Percentiles rank a stretch among this genome's conserved stretches.
These are phyloP conservation scores for Bothrops jararaca DNA, from an alignment of 2,113 vertebrate genomes.

Conservation along the genomic window DNA sequence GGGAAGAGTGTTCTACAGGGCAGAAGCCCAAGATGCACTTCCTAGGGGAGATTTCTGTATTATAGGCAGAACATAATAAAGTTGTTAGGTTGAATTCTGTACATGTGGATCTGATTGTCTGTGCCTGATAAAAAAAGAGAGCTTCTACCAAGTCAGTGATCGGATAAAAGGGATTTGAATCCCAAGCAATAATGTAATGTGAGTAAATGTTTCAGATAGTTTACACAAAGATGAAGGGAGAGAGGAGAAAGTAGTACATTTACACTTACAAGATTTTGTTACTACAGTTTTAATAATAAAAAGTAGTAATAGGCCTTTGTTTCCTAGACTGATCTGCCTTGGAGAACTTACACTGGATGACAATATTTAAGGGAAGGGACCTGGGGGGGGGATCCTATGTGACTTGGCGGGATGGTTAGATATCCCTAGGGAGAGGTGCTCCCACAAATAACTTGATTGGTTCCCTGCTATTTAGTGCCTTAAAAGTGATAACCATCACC, in stretches of 20 bases:
- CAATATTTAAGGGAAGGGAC: not conserved
- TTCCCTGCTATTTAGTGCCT: not conserved
- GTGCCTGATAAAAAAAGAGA: not conserved
- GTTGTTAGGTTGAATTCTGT: too few species aligned
- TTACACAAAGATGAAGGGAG: not conserved
- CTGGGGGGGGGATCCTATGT: not conserved
- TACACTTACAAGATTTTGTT: not conserved
- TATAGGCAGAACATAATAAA: too few species aligned
- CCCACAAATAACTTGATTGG: not conserved
- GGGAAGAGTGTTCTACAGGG: not conserved
- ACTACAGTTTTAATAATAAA: not conserved
- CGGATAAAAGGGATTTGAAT: not conserved
- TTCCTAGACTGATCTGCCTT: not conserved
- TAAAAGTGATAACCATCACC: not conserved
- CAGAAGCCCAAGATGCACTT: not conserved
- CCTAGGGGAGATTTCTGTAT: not conserved
- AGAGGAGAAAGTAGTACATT: not conserved
- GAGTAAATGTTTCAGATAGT: not conserved
- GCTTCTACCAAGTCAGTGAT: not conserved
- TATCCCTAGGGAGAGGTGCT: not conserved
- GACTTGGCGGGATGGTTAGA: not conserved
- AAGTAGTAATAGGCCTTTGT: not conserved
- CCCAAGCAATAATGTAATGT: not conserved
- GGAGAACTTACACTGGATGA: not conserved
- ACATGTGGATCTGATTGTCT: too few species aligned